These are phyloP conservation scores for Morpho helenor DNA, from an alignment of 2,888 invertebrate species.

Conservation along the genomic window DNA sequence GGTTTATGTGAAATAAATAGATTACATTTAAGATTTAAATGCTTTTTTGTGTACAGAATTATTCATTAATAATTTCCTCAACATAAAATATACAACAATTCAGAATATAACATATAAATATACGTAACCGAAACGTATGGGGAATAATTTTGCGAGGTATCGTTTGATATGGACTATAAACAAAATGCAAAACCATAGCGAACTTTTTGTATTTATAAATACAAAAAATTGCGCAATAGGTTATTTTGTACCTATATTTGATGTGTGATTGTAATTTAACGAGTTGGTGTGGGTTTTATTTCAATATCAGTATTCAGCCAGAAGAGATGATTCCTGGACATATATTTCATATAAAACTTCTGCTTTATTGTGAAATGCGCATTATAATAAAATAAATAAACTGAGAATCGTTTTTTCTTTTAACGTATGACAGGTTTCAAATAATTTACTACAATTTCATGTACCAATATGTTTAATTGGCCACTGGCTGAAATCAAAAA, in stretches of 20 bases:
- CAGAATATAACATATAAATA: no score
- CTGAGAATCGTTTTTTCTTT: slow-evolving; percentile 36
- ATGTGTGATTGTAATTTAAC: no score
- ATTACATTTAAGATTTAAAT: slow-evolving; percentile 65
- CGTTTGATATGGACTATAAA: no score
- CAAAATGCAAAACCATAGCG: no score
- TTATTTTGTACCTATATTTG: no score
- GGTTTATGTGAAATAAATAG: slow-evolving; percentile 62
- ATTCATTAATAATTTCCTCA: no score
- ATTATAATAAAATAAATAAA: slow-evolving; percentile 66
- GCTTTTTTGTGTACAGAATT: slow-evolving; percentile 35
- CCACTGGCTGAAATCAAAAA: slow-evolving; percentile 76
- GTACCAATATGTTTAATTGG: slow-evolving; percentile 78
- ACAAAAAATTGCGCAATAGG: no score
- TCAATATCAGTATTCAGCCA: background rate
- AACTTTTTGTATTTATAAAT: no score
- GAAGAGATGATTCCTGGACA: background rate
- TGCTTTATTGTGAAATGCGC: slow-evolving; percentile 30
- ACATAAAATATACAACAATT: no score
- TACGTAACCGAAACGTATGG: no score
- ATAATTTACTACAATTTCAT: slow-evolving; percentile 64
- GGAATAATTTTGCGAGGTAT: no score
- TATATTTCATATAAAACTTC: background rate
- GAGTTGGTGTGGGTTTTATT: no score
- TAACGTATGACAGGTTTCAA: slow-evolving; percentile 34